Base-by-base conservation (phyloP, 2,888 invertebrate species). In the Sialis fuliginosa region DNA sequence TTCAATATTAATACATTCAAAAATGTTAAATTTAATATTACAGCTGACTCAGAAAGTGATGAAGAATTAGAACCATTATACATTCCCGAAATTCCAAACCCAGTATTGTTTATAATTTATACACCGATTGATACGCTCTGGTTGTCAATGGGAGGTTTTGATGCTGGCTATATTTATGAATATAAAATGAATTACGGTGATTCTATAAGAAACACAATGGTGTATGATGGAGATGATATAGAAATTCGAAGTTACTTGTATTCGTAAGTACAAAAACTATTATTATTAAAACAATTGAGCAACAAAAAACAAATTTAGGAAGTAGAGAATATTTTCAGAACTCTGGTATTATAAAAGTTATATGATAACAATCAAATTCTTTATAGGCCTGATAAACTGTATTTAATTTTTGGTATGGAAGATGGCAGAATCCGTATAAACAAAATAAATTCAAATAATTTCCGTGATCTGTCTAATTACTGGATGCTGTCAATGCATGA, bases 401-500 rank as follows among this genome's bases (percentile, higher is more conserved):
- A 67, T 55, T 51, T 78, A 1, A 60, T 79, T 33, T 67, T 79
- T 50, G 79, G 76, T 30, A 70, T 78, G 67, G 60, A 71, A 52
- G 68, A 75, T 52, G 81, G 81, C 1, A 64, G 67, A 40, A 64
- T 81, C 31, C 68, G 78, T 8, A 62, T 81, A 1, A 72, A 74
- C 52, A 65, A 60, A 45, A 54, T 68, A 0, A 70, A 73, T 50
- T 53, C 57, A 1, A 54, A 65, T 0, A 62, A 75, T 54, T 68
- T 68, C 48, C 61, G 67, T 5, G 71, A 79, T 59, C 61, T 78
- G 3, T 63, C 69, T 0, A 79, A 87, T 56, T 80, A 75, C 56
- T 81, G 79, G 66, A 67, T 70, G 37, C 63, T 83, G 34, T 69
- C 80, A 1, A 82, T 86, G 80, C 88, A 89, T 58, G 84, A 87